Conservation (phyloP, 2,888 invertebrate species). For the Cephus pulcher region DNA sequence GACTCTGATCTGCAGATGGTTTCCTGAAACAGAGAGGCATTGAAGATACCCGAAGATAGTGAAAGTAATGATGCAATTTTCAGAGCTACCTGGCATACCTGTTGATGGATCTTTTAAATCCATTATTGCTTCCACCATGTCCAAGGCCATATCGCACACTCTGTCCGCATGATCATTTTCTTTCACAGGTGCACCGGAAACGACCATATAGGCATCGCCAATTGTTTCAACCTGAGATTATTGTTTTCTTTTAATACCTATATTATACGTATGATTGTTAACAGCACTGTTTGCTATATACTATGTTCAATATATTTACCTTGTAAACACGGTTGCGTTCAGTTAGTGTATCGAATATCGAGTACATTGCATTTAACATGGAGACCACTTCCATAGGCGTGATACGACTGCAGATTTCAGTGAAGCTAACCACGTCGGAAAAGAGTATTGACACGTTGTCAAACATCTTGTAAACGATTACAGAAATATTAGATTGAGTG, state of each 20-base stretch:
- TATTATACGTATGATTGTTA: neutral
- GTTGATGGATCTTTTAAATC: conserved; percentile 94
- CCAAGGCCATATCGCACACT: conserved; percentile 95
- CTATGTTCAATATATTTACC: conserved; percentile 68
- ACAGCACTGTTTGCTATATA: neutral
- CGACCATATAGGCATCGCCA: conserved; percentile 98
- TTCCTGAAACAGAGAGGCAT: conserved; percentile 68
- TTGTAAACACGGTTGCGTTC: conserved; percentile 95
- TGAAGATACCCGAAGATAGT: neutral
- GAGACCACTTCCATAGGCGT: conserved; percentile 98
- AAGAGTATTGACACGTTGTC: conserved; percentile 96
- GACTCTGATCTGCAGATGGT: conserved; percentile 84
- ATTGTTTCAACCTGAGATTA: conserved; percentile 89
- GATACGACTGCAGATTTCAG: conserved; percentile 95
- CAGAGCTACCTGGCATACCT: conserved; percentile 67
- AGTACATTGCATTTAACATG: conserved; percentile 97
- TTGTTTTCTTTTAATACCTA: conserved; percentile 8
- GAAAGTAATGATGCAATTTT: neutral
- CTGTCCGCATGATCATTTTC: conserved; percentile 91
- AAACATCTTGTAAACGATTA: conserved; percentile 81
- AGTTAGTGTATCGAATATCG: conserved; percentile 94
- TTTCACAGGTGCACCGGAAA: conserved; percentile 93
- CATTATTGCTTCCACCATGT: conserved; percentile 94
- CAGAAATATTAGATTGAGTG: conserved; percentile 11
- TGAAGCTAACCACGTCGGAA: conserved; percentile 98